Conservation (phyloP, 2,797 vertebrate genomes). For the Acropternis orthonyx region DNA sequence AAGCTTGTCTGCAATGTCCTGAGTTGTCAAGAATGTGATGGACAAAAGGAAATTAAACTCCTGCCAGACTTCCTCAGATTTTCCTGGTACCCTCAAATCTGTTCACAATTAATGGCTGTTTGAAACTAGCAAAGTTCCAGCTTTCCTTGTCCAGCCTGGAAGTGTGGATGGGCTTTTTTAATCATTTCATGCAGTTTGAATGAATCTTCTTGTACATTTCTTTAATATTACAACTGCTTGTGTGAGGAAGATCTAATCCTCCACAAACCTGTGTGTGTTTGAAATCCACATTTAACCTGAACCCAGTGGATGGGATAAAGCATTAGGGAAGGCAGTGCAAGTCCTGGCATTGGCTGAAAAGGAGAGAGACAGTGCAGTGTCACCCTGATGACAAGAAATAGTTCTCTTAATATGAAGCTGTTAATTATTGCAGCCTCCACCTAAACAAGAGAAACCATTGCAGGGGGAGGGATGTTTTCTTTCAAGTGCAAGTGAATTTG, state of each 20-base stretch:
- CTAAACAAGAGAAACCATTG: not conserved
- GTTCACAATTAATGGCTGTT: not conserved
- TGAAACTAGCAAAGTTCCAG: not conserved
- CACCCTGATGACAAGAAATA: not conserved
- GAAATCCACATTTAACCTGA: not conserved
- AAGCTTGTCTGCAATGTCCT: not conserved
- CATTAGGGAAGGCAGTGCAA: not conserved
- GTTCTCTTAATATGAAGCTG: not conserved
- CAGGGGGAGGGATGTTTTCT: not conserved
- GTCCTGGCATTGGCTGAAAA: not conserved
- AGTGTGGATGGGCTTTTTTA: not conserved
- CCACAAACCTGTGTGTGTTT: not conserved
- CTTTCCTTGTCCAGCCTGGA: not conserved
- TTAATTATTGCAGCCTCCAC: not conserved
- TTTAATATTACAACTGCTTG: not conserved
- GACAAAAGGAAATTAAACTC: not conserved
- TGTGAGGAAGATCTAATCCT: not conserved
- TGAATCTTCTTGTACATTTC: not conserved
- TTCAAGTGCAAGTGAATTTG: not conserved
- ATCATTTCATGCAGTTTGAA: not conserved
- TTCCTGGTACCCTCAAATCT: not conserved
- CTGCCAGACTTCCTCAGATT: not conserved
- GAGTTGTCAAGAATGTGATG: not conserved
- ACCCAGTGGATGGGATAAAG: not conserved
- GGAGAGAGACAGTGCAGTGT: not conserved